Conservation (phyloP, 2,113 vertebrate genomes). For the Solea solea region DNA sequence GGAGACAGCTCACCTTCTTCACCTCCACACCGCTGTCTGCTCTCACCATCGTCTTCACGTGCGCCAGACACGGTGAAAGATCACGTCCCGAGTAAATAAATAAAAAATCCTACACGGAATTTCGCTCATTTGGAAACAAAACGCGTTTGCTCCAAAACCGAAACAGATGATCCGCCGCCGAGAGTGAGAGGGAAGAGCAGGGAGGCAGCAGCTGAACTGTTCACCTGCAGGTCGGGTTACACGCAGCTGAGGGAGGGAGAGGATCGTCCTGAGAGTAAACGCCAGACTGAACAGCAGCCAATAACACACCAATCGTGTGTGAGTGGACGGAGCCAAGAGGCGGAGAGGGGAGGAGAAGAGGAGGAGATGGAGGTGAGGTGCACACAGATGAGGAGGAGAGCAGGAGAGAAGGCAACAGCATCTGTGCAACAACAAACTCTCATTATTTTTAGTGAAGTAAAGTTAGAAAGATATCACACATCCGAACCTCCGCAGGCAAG, state of each 20-base stretch:
- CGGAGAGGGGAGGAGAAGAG: slow-evolving; percentile 1
- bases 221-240: slow-evolving; percentile 62
- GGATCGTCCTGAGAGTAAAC: slow-evolving; percentile 24
- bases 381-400: not conserved
- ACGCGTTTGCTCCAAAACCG: not conserved
- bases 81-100: slow-evolving; percentile 6
- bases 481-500: no score
- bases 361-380: not conserved
- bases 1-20: slow-evolving; percentile 45
- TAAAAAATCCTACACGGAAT: slow-evolving; percentile 1
- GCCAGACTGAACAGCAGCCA: slow-evolving; percentile 15
- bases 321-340: slow-evolving; percentile 9
- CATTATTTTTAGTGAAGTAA: not conserved
- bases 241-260: slow-evolving; percentile 38
- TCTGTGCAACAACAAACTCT: slow-evolving; percentile 18
- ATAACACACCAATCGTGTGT: not conserved
- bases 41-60: slow-evolving; percentile 3
- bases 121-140: not conserved
- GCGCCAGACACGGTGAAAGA: not conserved
- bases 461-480: no score
- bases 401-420: slow-evolving; percentile 11
- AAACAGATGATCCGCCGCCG: not conserved
- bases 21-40: slow-evolving; percentile 17
- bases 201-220: slow-evolving; percentile 9
- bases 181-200: not conserved